phyloP scores from a whole-genome alignment of 1,140 invertebrate species.

The Caerostris extrusa region DNA sequence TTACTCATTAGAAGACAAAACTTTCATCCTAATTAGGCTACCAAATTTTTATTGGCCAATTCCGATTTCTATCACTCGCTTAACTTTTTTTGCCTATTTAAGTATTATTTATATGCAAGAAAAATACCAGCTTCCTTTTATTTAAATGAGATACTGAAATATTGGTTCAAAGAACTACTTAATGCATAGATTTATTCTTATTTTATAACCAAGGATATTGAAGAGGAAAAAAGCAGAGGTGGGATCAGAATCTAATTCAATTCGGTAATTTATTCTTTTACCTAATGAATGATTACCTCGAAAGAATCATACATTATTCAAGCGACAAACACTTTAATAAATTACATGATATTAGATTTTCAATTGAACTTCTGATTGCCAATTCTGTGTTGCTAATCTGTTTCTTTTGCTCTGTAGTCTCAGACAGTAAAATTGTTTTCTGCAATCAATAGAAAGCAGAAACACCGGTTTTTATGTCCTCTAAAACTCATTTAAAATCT shows the following conservation, averaged over 20 bases:
- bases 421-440: conserved; percentile 52
- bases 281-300: conserved; percentile 52
- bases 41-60: not conserved
- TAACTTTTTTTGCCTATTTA: not conserved
- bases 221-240: not conserved
- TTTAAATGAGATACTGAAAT: not conserved
- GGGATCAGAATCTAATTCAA: conserved; percentile 6
- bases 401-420: conserved; percentile 24
- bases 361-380: conserved; percentile 67
- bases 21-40: no score
- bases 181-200: not conserved
- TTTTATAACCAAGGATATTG: not conserved
- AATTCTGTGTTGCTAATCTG: conserved; percentile 47
- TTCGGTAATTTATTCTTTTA: conserved; percentile 67
- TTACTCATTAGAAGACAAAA: no score
- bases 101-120: not conserved
- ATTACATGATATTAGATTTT: conserved; percentile 70
- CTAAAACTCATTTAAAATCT: conserved; percentile 66
- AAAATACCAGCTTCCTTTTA: not conserved
- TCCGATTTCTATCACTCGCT: not conserved
- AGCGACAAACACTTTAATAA: conserved; percentile 71
- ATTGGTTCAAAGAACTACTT: not conserved
- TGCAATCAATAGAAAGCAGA: conserved; percentile 44
- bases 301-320: conserved; percentile 64
- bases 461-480: conserved; percentile 62